Conservation (phyloP, 2,797 vertebrate species). For the Octomys mimax region DNA sequence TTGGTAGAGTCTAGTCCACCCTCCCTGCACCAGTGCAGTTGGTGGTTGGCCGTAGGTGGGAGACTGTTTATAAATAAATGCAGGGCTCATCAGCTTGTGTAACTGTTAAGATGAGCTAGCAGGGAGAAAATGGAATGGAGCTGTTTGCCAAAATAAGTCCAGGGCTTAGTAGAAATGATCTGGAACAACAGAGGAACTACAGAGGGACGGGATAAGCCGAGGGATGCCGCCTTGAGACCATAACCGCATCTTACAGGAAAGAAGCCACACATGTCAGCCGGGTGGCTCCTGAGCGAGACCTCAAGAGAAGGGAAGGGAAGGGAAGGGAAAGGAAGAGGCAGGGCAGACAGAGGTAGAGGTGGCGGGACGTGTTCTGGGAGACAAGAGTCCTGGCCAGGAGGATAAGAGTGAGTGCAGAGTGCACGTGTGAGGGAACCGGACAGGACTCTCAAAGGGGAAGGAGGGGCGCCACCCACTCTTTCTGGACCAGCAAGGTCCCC, state of each 20-base stretch:
- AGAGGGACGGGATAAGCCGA: background rate
- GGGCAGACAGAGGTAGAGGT: background rate
- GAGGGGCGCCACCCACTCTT: background rate
- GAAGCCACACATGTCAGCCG: background rate
- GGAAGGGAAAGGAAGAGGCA: background rate
- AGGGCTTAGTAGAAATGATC: background rate
- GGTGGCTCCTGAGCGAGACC: background rate
- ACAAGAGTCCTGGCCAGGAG: background rate
- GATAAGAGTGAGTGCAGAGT: background rate
- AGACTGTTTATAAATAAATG: background rate
- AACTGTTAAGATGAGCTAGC: background rate
- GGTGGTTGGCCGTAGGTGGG: background rate
- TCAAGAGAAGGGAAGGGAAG: background rate
- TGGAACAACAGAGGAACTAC: background rate
- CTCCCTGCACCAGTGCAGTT: too few relatives aligned
- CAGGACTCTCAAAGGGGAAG: background rate
- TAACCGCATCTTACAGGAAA: background rate
- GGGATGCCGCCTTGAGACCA: too few relatives aligned
- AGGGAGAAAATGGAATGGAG: background rate
- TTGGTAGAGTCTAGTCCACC: background rate
- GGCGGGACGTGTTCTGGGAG: too few relatives aligned
- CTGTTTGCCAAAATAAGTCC: background rate
- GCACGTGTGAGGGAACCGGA: background rate
- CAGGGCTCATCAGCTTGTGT: background rate
- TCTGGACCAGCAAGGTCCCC: background rate